Percentiles rank a stretch among this genome's conserved stretches.
Evolutionary conservation across 2,113 vertebrate genomes (phyloP).

Genomic region (Calonectris borealis): DNA sequence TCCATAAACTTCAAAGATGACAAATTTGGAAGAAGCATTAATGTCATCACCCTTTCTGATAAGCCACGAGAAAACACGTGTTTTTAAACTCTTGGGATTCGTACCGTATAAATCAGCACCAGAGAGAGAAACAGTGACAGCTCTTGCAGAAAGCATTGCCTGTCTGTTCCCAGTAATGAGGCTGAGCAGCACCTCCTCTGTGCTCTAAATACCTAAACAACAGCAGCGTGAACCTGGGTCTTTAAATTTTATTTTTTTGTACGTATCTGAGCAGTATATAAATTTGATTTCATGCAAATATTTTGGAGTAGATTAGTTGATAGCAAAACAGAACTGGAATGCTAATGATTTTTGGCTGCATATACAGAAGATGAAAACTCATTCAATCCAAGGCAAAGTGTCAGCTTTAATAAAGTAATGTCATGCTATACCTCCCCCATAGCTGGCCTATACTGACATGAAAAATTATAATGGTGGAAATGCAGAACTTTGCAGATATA

Average conservation of each 20-base stretch:
- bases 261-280: not conserved
- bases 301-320: slow-evolving; percentile 34
- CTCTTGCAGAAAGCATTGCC: not conserved
- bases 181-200: not conserved
- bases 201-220: not conserved
- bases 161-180: not conserved
- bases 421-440: slow-evolving; percentile 17
- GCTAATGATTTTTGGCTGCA: not conserved
- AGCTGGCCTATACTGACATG: slow-evolving; percentile 57
- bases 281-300: slow-evolving; percentile 57
- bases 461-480: slow-evolving; percentile 64
- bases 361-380: slow-evolving; percentile 3
- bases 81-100: not conserved
- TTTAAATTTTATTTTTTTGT: not conserved
- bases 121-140: not conserved
- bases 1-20: not conserved
- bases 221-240: not conserved
- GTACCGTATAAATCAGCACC: not conserved
- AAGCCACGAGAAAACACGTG: not conserved
- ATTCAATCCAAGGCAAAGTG: slow-evolving; percentile 34
- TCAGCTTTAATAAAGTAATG: slow-evolving; percentile 59
- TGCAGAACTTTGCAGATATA: slow-evolving; percentile 67
- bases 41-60: not conserved
- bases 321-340: slow-evolving; percentile 11
- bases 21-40: not conserved